Conservation (phyloP, 2,888 invertebrate species). For the Eupithecia subumbrata region DNA sequence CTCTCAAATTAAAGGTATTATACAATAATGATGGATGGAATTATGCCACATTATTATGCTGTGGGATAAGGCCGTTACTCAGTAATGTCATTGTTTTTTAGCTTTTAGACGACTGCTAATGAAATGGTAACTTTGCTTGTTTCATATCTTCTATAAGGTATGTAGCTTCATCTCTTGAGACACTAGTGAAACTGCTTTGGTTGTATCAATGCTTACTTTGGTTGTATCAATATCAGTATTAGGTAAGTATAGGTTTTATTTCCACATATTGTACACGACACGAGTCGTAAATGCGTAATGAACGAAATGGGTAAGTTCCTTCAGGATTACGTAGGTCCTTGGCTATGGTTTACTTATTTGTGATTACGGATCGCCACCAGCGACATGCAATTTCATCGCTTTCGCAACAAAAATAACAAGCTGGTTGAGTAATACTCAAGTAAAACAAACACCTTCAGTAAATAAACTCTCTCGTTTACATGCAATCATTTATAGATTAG, state of each 20-base stretch:
- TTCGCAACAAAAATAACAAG: not conserved
- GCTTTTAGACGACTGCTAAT: not conserved
- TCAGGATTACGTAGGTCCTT: not conserved
- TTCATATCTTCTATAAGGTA: not conserved
- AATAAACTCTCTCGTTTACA: slow-evolving; percentile 35
- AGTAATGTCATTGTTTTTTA: slow-evolving; percentile 20
- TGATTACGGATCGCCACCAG: not conserved
- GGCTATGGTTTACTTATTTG: not conserved
- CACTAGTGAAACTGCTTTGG: not conserved
- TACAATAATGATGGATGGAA: slow-evolving; percentile 25
- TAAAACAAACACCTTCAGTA: slow-evolving; percentile 27
- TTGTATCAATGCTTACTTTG: not conserved
- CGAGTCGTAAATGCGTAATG: not conserved
- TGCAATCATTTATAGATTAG: slow-evolving; percentile 44
- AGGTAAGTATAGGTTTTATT: not conserved
- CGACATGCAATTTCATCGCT: not conserved
- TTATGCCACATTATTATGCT: slow-evolving; percentile 31
- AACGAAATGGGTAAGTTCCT: not conserved
- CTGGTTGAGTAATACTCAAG: not conserved
- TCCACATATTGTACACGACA: not conserved
- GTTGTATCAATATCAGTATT: not conserved
- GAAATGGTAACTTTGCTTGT: not conserved
- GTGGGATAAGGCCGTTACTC: slow-evolving; percentile 11
- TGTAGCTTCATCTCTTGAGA: not conserved
- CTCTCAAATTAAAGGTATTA: slow-evolving; percentile 32